These are phyloP conservation scores for Neosalanx taihuensis DNA, from an alignment of 2,797 vertebrate species.

Conservation along the genomic window DNA sequence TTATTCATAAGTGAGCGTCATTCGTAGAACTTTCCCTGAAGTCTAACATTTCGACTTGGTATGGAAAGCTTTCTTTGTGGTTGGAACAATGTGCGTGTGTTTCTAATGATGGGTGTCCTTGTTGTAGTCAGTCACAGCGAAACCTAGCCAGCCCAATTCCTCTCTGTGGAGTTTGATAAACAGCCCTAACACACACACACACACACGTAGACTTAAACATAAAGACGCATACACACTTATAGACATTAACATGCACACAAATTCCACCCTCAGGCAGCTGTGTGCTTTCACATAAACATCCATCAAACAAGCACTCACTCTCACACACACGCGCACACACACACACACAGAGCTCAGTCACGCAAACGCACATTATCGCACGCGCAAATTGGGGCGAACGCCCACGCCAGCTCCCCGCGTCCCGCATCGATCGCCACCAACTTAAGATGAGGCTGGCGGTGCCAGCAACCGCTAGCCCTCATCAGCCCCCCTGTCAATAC, in stretches of 20 bases:
- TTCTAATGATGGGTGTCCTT: not conserved
- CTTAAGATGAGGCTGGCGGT: not conserved
- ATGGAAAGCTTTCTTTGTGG: conserved; percentile 8
- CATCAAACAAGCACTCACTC: not conserved
- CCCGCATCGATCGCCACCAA: not conserved
- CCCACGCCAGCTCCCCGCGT: not conserved
- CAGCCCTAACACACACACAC: conserved; percentile 4
- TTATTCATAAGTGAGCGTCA: not conserved
- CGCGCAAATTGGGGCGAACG: not conserved
- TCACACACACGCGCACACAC: conserved; percentile 7
- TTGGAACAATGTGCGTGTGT: conserved; percentile 7
- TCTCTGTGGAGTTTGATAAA: conserved; percentile 25
- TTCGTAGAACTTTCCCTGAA: not conserved
- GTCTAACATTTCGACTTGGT: not conserved
- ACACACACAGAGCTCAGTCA: not conserved
- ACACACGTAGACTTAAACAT: not conserved
- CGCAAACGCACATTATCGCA: conserved; percentile 5
- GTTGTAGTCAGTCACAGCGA: not conserved
- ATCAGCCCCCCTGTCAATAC: not conserved
- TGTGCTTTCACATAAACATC: not conserved
- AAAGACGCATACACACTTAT: conserved; percentile 5
- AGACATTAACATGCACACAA: not conserved
- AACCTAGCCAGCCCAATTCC: conserved; percentile 16
- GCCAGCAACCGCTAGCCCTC: not conserved
- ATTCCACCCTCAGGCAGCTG: not conserved